Evolutionary conservation across 2,113 vertebrate genomes (phyloP), one percentile per base, ranked within the genome.

Genomic region (Amblyornis subalaris): DNA sequence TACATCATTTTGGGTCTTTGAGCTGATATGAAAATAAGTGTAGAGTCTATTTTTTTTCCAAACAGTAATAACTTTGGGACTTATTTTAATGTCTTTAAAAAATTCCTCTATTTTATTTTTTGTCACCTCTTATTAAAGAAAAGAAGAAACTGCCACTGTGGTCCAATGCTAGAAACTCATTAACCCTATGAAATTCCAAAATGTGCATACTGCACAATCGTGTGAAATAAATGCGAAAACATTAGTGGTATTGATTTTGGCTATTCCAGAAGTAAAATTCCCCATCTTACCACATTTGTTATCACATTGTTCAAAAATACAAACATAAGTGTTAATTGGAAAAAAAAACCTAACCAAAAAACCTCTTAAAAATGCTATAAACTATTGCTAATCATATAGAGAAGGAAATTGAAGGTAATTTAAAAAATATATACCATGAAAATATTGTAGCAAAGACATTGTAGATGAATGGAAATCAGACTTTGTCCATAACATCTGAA

Each of bases 91-190:
- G 7, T 12, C 3, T 61, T 71, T 70, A 5, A 1, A 58, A 45
- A 55, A 5, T 13, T 3, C 22, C 0, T 64, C 24, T 47, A 1
- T 13, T 40, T 79, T 35, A 10, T 29, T 42, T 62, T 38, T 14
- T 14, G n/a, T 1, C 1, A 0, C 7, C 2, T 12, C 7, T n/a
- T 31, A 7, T 18, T 42, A 20, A 66, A 76, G 3, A 18, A 2
- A 28, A 45, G 54, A 64, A 64, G n/a, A 48, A 29, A 29, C 20
- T 48, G 10, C 6, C 16, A 6, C 9, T 53, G 9, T 38, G 1
- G 3, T 42, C 6, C 9, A 22, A 16, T 61, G 24, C 16, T 84
- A 42, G n/a, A 78, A 70, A 47, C 5, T 60, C 8, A 23, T 22
- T 16, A 54, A 22, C 4, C 6, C 4, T 35, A 7, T 14, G 17